Conservation (phyloP, 2,797 vertebrate genomes). For the Myiotriccus ornatus region DNA sequence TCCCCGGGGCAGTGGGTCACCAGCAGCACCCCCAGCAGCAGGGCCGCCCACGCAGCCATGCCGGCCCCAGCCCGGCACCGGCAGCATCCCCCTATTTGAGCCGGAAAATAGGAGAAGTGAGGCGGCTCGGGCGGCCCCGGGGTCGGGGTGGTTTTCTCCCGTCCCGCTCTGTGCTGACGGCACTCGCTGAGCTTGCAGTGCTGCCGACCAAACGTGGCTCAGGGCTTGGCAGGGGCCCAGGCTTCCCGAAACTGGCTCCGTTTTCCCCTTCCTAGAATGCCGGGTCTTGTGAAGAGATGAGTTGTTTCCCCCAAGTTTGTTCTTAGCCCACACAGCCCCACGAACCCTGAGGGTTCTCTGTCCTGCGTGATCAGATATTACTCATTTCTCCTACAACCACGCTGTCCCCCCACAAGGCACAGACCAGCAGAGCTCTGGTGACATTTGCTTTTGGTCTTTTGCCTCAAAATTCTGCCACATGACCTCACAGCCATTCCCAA, state of each 20-base stretch:
- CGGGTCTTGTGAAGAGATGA: rapidly evolving
- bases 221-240: not conserved
- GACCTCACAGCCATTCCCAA: rapidly evolving
- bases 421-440: not conserved
- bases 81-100: conserved; percentile 47
- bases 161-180: not conserved
- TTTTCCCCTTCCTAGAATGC: not conserved
- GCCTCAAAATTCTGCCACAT: not conserved
- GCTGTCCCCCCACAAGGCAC: rapidly evolving
- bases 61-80: not conserved
- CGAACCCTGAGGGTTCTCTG: rapidly evolving
- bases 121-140: not conserved
- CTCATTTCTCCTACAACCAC: not conserved
- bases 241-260: not conserved
- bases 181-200: not conserved
- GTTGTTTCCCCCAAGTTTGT: rapidly evolving
- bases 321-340: not conserved
- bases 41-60: not conserved
- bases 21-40: conserved; percentile 49
- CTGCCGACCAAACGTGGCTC: not conserved
- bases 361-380: rapidly evolving
- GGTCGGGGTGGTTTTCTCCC: not conserved
- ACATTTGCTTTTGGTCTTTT: not conserved
- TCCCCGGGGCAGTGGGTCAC: rapidly evolving
- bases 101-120: conserved; percentile 30